Percentiles rank a stretch among this genome's conserved stretches.
Conservation (phyloP, 2,113 vertebrate species). For the Hepsetus odoe region DNA sequence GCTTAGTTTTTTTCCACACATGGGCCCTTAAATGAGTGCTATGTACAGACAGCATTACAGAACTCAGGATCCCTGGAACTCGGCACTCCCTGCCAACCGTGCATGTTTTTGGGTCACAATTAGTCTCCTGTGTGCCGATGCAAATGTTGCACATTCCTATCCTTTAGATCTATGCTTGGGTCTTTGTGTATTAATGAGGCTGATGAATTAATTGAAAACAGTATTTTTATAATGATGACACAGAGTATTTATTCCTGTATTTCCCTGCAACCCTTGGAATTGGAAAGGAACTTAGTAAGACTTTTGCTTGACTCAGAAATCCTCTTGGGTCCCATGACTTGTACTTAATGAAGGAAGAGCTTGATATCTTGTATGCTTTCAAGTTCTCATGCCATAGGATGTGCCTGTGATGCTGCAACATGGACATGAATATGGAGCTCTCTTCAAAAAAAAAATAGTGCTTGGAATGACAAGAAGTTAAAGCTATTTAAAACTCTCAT, state of each 20-base stretch:
- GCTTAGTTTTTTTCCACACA: slow-evolving; percentile 4
- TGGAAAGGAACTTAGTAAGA: not conserved
- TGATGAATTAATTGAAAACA: slow-evolving; percentile 21
- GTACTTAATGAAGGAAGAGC: slow-evolving; percentile 10
- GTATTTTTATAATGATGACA: slow-evolving; percentile 31
- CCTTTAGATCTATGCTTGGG: slow-evolving; percentile 17
- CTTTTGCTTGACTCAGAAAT: slow-evolving; percentile 15
- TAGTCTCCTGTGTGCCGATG: slow-evolving; percentile 25
- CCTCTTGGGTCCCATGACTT: not conserved
- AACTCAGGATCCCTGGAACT: not conserved
- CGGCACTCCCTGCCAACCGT: slow-evolving; percentile 6
- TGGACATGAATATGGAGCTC: not conserved
- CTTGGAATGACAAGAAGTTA: not conserved
- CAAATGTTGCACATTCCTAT: slow-evolving; percentile 2
- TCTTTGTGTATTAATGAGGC: slow-evolving; percentile 28
- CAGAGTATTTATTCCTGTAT: slow-evolving; percentile 18
- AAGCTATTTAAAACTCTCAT: not conserved
- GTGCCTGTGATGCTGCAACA: not conserved
- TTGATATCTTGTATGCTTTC: not conserved
- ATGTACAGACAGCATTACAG: not conserved
- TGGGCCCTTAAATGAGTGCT: not conserved
- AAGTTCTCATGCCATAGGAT: not conserved
- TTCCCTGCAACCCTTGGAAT: not conserved
- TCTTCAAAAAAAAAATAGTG: not conserved
- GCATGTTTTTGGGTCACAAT: slow-evolving; percentile 17